Conservation (phyloP, 2,113 vertebrate species). For the Balaenoptera acutorostrata region DNA sequence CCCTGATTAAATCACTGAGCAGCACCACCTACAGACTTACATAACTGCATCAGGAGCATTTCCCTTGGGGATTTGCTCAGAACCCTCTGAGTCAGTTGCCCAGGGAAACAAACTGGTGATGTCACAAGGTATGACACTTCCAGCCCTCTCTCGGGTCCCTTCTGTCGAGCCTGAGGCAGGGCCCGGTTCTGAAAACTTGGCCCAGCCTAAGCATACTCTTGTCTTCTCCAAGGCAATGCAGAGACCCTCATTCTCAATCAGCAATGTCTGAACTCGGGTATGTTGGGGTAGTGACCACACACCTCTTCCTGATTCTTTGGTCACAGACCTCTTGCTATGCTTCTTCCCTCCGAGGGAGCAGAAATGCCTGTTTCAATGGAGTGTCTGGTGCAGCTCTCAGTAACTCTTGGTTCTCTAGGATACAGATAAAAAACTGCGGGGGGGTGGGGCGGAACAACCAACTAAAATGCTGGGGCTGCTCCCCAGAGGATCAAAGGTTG, state of each 20-base stretch:
- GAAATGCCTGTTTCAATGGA: neutral
- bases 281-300: rapidly evolving
- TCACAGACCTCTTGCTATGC: neutral
- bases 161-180: neutral
- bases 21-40: neutral
- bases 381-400: neutral
- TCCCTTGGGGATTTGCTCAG: neutral
- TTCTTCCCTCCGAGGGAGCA: neutral
- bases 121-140: conserved; percentile 24
- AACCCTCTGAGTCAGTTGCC: conserved; percentile 38
- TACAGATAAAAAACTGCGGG: neutral
- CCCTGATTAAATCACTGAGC: neutral
- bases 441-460: rapidly evolving
- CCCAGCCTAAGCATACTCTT: neutral
- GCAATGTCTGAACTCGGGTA: neutral
- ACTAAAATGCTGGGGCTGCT: neutral
- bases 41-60: neutral
- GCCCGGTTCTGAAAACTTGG: neutral
- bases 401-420: neutral
- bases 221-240: neutral
- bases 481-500: neutral
- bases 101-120: conserved; percentile 42
- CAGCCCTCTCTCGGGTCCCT: neutral
- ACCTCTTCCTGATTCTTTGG: neutral
- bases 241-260: neutral